Percentiles rank a stretch among this genome's conserved stretches.
phyloP scores from a whole-genome alignment of 2,797 vertebrate genomes.

The Onychomys arenicola region DNA sequence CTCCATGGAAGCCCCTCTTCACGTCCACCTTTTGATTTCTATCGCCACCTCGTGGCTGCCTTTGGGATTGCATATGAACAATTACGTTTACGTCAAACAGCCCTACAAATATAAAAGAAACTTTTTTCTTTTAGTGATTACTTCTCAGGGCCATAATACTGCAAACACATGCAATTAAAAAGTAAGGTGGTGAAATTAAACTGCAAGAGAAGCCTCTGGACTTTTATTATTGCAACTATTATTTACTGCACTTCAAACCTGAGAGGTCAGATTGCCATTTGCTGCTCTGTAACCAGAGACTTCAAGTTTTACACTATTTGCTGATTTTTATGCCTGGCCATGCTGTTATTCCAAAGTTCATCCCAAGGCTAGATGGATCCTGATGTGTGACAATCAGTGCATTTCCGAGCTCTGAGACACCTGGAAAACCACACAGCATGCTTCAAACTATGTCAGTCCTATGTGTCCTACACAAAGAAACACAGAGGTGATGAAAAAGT shows the following conservation, averaged over 20 bases:
- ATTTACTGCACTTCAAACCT: neutral
- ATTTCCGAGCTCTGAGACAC: neutral
- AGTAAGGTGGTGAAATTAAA: neutral
- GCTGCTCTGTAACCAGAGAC: neutral
- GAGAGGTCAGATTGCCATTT: neutral
- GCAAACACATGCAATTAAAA: neutral
- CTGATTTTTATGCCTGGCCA: neutral
- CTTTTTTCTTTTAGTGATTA: neutral
- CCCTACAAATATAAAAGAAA: neutral
- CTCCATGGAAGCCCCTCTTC: neutral
- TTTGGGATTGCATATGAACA: constrained; percentile 49
- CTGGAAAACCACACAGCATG: neutral
- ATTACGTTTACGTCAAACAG: rapidly evolving
- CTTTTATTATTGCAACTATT: neutral
- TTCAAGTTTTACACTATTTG: rapidly evolving
- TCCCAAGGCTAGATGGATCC: neutral
- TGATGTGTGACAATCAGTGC: neutral
- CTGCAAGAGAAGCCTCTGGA: neutral
- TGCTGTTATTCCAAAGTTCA: rapidly evolving
- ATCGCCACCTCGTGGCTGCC: constrained; percentile 81
- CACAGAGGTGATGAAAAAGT: neutral
- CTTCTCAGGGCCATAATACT: neutral
- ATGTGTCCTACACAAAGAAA: neutral
- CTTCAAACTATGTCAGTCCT: neutral
- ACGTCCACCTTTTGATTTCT: constrained; percentile 74